Evolutionary conservation across 1,140 invertebrate genomes (phyloP).

Genomic region (Amyelois transitella): DNA sequence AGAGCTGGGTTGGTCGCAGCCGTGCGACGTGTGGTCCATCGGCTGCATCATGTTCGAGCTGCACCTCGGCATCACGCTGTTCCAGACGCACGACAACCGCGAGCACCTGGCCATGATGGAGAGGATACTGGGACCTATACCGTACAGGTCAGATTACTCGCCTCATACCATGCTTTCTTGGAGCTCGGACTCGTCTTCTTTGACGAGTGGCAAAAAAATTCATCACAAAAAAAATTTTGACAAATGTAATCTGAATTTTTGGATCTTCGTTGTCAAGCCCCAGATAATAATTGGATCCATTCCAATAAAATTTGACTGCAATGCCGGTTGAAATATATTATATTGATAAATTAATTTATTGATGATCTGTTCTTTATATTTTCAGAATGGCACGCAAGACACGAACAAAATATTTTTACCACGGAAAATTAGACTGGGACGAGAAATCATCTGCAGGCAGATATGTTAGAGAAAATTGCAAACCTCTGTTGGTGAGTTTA

Average conservation of each 20-base stretch:
- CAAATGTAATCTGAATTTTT: too few relatives aligned
- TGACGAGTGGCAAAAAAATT: too few relatives aligned
- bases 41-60: slow-evolving; percentile 99
- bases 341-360: slow-evolving; percentile 10
- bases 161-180: too few relatives aligned
- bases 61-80: slow-evolving; percentile 98
- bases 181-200: too few relatives aligned
- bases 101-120: slow-evolving; percentile 99
- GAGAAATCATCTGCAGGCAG: slow-evolving; percentile 95
- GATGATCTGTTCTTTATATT: slow-evolving; percentile 7
- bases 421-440: slow-evolving; percentile 96
- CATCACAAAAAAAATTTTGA: too few relatives aligned
- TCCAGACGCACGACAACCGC: slow-evolving; percentile 99
- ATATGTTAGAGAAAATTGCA: slow-evolving; percentile 98
- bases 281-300: too few relatives aligned
- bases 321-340: slow-evolving; percentile 1
- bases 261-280: too few relatives aligned
- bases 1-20: slow-evolving; percentile 99
- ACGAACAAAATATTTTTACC: slow-evolving; percentile 97
- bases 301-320: too few relatives aligned
- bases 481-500: slow-evolving; percentile 89
- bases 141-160: slow-evolving; percentile 79
- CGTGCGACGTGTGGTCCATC: slow-evolving; percentile 99
- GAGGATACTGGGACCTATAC: slow-evolving; percentile 95
- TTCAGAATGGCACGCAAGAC: slow-evolving; percentile 94